Conservation (phyloP, 2,113 vertebrate species). For the Verasper variegatus region DNA sequence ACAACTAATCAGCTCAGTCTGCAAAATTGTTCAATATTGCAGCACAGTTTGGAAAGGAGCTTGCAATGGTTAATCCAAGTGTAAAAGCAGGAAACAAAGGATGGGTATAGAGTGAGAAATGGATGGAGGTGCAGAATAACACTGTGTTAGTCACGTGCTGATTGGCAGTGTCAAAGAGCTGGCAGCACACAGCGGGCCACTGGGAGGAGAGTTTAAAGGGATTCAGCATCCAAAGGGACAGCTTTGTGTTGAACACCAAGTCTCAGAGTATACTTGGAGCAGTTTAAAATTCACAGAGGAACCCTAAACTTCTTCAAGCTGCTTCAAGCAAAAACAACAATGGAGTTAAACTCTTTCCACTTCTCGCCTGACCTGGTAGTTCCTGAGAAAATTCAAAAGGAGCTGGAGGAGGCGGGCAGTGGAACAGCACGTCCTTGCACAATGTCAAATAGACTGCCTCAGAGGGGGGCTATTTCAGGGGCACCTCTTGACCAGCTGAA, state of each 20-base stretch:
- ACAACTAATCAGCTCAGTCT: slow-evolving; percentile 57
- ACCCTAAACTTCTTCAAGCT: slow-evolving; percentile 20
- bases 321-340: slow-evolving; percentile 9
- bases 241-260: slow-evolving; percentile 32
- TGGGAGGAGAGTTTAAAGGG: slow-evolving; percentile 11
- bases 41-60: slow-evolving; percentile 20
- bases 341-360: slow-evolving; percentile 5
- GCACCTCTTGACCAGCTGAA: slow-evolving; percentile 19
- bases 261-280: neutral
- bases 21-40: slow-evolving; percentile 31
- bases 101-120: slow-evolving; percentile 21
- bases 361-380: neutral
- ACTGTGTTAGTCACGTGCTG: neutral
- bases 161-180: neutral
- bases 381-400: neutral
- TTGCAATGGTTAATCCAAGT: slow-evolving; percentile 22
- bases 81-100: slow-evolving; percentile 40
- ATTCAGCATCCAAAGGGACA: slow-evolving; percentile 7
- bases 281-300: slow-evolving; percentile 32
- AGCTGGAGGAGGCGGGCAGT: neutral
- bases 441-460: slow-evolving; percentile 16
- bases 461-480: slow-evolving; percentile 24
- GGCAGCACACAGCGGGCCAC: slow-evolving; percentile 1
- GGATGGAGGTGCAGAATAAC: neutral
- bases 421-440: neutral